These are phyloP conservation scores for Stichopus chloronotus DNA, from an alignment of 35 echinoderm and acorn worm species.

Conservation along the genomic window DNA sequence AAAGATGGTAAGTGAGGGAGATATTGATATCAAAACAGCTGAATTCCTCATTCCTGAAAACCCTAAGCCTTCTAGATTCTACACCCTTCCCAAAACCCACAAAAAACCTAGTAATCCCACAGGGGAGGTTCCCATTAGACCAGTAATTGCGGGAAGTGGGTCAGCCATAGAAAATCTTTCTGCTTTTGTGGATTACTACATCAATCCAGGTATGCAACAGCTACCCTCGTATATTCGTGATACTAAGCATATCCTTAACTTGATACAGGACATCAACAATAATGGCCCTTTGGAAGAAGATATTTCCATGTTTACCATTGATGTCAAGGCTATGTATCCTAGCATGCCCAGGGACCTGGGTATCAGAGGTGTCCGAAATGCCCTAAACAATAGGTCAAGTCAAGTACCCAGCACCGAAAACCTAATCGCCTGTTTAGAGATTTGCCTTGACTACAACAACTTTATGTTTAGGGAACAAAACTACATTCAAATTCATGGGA, in stretches of 20 bases:
- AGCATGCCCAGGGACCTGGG: neutral
- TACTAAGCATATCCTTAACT: constrained; percentile 1
- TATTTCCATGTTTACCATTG: constrained; percentile 11
- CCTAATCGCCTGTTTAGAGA: constrained; percentile 7
- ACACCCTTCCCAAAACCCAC: neutral
- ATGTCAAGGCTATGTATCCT: constrained; percentile 11
- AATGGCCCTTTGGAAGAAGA: neutral
- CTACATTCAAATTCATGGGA: constrained; percentile 4
- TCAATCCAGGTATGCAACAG: neutral
- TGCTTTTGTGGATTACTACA: neutral
- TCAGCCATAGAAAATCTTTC: constrained; percentile 24
- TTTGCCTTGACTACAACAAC: constrained; percentile 5
- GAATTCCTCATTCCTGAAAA: neutral
- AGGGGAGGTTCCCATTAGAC: constrained; percentile 10
- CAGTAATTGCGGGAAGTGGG: constrained; percentile 18
- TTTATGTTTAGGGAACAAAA: neutral
- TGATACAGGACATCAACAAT: constrained; percentile 15
- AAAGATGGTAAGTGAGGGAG: constrained; percentile 18
- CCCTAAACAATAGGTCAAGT: neutral
- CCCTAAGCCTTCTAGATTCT: constrained; percentile 15
- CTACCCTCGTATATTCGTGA: constrained; percentile 12
- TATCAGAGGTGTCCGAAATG: neutral
- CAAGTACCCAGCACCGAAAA: neutral
- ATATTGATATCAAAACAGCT: constrained; percentile 23
- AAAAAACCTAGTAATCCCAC: neutral